phyloP scores from a whole-genome alignment of 2,888 invertebrate species.

The Drosophila cognata region DNA sequence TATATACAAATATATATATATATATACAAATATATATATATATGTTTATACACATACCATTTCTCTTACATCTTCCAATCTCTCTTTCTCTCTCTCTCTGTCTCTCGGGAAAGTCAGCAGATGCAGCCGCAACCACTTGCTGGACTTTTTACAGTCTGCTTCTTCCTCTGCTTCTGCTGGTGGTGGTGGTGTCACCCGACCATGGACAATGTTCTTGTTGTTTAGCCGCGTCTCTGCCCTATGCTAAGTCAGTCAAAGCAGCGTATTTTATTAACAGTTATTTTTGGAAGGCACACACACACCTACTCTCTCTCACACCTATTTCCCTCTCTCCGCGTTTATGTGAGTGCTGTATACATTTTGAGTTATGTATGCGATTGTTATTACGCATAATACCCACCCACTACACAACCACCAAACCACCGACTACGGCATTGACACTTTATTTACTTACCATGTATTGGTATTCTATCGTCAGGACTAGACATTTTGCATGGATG shows the following conservation, averaged over 20 bases:
- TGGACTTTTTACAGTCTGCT: constrained; percentile 13
- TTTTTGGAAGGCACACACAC: constrained; percentile 65
- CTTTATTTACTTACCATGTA: constrained; percentile 75
- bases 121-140: constrained; percentile 51
- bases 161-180: constrained; percentile 22
- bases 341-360: constrained; percentile 34
- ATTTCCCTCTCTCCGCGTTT: constrained; percentile 3
- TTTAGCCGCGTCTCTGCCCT: constrained; percentile 23
- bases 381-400: constrained; percentile 30
- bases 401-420: neutral
- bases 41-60: neutral
- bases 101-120: constrained; percentile 16
- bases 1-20: neutral
- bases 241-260: constrained; percentile 29
- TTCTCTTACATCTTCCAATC: neutral
- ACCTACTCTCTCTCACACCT: neutral
- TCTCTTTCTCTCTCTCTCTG: constrained; percentile 13
- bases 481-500: constrained; percentile 81
- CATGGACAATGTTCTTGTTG: constrained; percentile 71
- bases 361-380: constrained; percentile 47
- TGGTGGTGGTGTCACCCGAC: constrained; percentile 44
- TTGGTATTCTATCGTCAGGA: constrained; percentile 82
- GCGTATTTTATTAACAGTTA: constrained; percentile 63
- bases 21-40: neutral
- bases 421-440: neutral